Evolutionary conservation across 2,888 invertebrate species (phyloP), one percentile per base, ranked within the genome.

Genomic region (Stratiomys singularior): DNA sequence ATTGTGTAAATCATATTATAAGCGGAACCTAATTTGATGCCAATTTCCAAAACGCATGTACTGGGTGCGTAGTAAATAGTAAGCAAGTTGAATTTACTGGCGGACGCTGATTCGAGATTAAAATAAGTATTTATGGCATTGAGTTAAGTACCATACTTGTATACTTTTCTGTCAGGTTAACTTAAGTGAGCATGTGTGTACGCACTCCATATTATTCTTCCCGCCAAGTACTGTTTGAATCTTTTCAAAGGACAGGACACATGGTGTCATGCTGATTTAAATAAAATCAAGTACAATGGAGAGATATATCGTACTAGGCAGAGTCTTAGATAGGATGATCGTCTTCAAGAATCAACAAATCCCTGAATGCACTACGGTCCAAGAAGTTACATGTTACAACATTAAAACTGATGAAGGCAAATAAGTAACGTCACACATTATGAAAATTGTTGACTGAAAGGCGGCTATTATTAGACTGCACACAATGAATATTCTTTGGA

Each of bases 1-100:
- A 78, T 78, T 78, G 78, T 78, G 76, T 78, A 78, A 76, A 76
- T 76, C 63, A 63, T 44, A 76, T 76, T 47, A 60, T 76, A 76
- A 78, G 76, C 76, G 78, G 76, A 37, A 25, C 46, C 69, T 78
- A 76, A 78, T 78, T 78, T 69, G 66, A 67, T 76, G 78, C 76
- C 76, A 78, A 76, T 78, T 78, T 76, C 76, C 47, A 58, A 74
- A 37, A 74, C 60, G 74, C 44, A 74, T 37, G 60, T 1, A 52
- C 37, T 37, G 4, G 52, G 52, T 13, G 52, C 7, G 18, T 52
- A 18, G 52, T 18, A 18, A 5, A 15, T 13, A 52, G 37, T 37
- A 37, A 5, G 37, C 37, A 3, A 3, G 37, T 37, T 3, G 37
- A 37, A 37, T 37, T 37, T 37, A 37, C 37, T 37, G 3, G 37